Evolutionary conservation across 2,888 invertebrate species (phyloP), one percentile per base, ranked within the genome.

Genomic region (Spodoptera picta): DNA sequence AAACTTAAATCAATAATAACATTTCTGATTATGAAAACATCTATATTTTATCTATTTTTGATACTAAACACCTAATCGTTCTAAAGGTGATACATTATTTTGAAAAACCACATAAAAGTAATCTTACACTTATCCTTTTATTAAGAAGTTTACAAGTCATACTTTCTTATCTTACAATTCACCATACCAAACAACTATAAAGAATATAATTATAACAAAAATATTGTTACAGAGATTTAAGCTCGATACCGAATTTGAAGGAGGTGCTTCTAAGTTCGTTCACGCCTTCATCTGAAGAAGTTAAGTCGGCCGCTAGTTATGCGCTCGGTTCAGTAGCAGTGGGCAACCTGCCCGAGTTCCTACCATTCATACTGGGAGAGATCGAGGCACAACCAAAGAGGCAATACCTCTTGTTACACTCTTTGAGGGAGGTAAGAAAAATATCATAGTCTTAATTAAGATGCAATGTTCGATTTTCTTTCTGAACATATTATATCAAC

Each of bases 291-390:
- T 98, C 98, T 0, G 99, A 99, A 90, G 99, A 99, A 91, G 98
- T 99, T 3, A 99, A 99, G 91, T 98, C 98, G 0, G 99, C 99
- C 0, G 99, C 99, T 12, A 99, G 99, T 75, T 99, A 99, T 91
- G 98, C 99, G 0, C 95, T 99, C 51, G 99, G 99, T 19, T 98
- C 98, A 59, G 97, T 99, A 27, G 98, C 98, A 6, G 98, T 99
- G 61, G 99, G 99, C 50, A 99, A 99, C 92, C 94, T 99, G 75
- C 97, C 97, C 11, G 97, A 97, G 83, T 99, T 98, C 94, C 95
- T 99, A 83, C 99, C 99, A 0, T 98, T 99, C 85, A 98, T 99
- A 70, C 95, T 99, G 47, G 95, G 97, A 64, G 99, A 99, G 93
- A 99, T 99, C 74, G 98, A 98, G 83, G 97, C 97, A 44, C 98